phyloP scores from a whole-genome alignment of 2,888 invertebrate species.

The Dysmachus trigonus region DNA sequence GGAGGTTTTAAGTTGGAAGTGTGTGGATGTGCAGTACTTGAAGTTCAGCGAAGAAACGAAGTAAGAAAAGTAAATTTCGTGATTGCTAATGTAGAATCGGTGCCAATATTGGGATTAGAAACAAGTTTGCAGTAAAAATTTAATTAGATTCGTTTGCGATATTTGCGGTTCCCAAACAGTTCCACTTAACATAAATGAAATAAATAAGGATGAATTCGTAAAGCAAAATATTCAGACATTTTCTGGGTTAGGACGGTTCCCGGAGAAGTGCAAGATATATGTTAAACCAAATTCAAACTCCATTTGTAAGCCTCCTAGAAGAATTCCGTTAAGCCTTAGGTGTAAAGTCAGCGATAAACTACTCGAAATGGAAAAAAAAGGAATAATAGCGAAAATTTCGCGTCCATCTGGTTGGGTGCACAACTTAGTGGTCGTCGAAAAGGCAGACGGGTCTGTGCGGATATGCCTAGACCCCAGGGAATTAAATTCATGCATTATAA shows the following conservation, averaged over 20 bases:
- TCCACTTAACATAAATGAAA: neutral
- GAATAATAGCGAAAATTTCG: neutral
- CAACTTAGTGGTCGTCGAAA: constrained; percentile 38
- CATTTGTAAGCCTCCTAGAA: neutral
- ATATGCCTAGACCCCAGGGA: constrained; percentile 39
- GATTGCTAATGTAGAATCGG: neutral
- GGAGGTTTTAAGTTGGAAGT: neutral
- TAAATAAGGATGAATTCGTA: neutral
- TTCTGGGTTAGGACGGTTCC: neutral
- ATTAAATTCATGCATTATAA: constrained; percentile 26
- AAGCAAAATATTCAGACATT: neutral
- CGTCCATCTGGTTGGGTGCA: constrained; percentile 65
- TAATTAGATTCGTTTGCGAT: neutral
- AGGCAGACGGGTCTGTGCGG: constrained; percentile 33
- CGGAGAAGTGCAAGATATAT: neutral
- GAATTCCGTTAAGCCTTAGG: neutral
- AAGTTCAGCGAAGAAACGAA: neutral
- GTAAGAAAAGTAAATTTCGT: neutral
- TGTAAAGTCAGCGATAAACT: neutral
- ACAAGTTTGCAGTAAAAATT: neutral
- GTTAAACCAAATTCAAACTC: neutral
- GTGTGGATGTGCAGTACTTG: neutral
- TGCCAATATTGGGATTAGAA: neutral
- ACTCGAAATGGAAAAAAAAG: neutral
- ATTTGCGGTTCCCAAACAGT: neutral